Evolutionary conservation across 2,888 invertebrate species (phyloP).

Genomic region (Agelastica alni): DNA sequence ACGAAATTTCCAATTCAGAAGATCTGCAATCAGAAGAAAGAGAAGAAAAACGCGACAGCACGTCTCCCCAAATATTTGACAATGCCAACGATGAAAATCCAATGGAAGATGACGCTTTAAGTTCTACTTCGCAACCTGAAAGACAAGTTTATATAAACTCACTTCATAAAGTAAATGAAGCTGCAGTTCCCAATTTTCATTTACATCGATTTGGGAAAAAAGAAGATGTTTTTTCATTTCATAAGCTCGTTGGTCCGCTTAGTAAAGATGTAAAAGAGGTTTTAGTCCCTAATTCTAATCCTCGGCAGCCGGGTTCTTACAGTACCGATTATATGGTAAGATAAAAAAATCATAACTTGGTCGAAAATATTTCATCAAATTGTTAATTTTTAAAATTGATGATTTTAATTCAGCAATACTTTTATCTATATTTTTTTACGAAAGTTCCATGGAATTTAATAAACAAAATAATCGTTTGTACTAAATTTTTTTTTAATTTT

Average conservation of each 20-base stretch:
- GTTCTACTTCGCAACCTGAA: too few species aligned
- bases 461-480: too few species aligned
- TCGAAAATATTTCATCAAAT: too few species aligned
- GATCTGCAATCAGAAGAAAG: neutral
- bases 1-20: neutral
- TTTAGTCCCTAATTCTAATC: slow-evolving; percentile 58
- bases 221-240: slow-evolving; percentile 69
- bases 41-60: neutral
- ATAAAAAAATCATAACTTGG: too few species aligned
- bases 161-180: too few species aligned
- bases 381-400: too few species aligned
- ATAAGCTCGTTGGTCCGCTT: slow-evolving; percentile 75
- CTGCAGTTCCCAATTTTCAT: neutral
- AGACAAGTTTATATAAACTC: too few species aligned
- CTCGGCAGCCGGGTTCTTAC: slow-evolving; percentile 60
- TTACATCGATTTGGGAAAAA: neutral
- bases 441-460: too few species aligned
- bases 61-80: neutral
- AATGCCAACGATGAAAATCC: neutral
- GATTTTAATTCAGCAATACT: too few species aligned
- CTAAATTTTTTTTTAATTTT: too few species aligned
- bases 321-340: slow-evolving; percentile 70
- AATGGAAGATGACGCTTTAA: too few species aligned
- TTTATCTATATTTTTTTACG: too few species aligned
- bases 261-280: slow-evolving; percentile 67